Evolutionary conservation across 2,797 vertebrate species (phyloP), one percentile per base, ranked within the genome.

Genomic region (Lutra lutra): DNA sequence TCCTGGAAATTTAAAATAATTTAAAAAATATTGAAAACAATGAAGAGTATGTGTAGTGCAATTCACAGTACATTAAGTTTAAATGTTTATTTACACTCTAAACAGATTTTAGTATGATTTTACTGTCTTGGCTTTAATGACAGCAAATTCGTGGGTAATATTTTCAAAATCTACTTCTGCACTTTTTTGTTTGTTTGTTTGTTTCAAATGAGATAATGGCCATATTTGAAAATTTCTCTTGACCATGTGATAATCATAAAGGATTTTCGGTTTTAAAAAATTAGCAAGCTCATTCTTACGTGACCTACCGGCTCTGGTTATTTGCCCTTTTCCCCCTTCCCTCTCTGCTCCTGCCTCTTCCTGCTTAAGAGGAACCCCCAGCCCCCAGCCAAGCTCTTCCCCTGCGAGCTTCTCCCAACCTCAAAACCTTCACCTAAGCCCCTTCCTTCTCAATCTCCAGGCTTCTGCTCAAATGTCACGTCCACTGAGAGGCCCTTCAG

Each of bases 241-340:
- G 46, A 64, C 18, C 29, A 38, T 4, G 58, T 15, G 32, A 68
- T 25, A 9, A 68, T 43, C 51, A 40, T 66, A 73, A 66, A 29
- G 32, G n/a, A 75, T 13, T 84, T 93, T 62, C 51, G 58, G 40
- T 48, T 66, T 46, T 2, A 32, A 82, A 48, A 58, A 20, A 35
- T 21, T 40, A 35, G 48, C 66, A n/a, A 17, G 9, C 15, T 72
- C 21, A 29, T 32, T 68, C 29, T 18, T 11, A 6, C 0, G 0
- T 3, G 68, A 38, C 5, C 20, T 25, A 5, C 43, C 7, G 38
- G 7, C 40, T 43, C 87, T 0, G 1, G 9, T 18, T n/a, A 20
- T 80, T n/a, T 12, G n/a, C 75, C 18, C 3, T 0, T 8, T 35
- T 68, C n/a, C 2, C n/a, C 18, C 25, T 48, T 38, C 29, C 25